These are phyloP conservation scores for Porites divaricata DNA, from an alignment of 92 coral and sea anemone genomes.

Conservation along the genomic window DNA sequence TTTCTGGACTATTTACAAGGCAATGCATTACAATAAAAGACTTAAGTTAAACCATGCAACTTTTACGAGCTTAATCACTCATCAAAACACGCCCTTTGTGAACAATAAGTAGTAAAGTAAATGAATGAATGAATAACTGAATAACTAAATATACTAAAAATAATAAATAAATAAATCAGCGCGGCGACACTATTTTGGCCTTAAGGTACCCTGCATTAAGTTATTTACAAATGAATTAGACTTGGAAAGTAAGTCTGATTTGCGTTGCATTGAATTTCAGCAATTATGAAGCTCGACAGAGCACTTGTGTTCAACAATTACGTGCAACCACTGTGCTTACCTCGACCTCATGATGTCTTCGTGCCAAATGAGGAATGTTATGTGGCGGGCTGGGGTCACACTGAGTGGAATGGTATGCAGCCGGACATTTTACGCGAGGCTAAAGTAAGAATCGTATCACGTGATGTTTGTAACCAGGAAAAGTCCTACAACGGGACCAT, in stretches of 20 bases:
- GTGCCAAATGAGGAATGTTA: constrained; percentile 64
- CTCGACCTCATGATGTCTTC: constrained; percentile 63
- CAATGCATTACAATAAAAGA: no score
- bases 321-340: constrained; percentile 77
- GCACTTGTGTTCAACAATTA: constrained; percentile 54
- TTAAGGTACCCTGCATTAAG: no score
- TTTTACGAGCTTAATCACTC: no score
- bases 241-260: not conserved
- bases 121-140: no score
- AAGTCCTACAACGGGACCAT: constrained; percentile 86
- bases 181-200: no score
- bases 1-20: no score
- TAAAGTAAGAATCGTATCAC: constrained; percentile 74
- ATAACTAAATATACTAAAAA: no score
- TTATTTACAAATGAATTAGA: no score
- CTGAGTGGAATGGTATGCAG: constrained; percentile 75
- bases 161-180: no score
- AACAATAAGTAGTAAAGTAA: no score
- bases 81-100: no score
- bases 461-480: constrained; percentile 68
- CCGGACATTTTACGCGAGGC: constrained; percentile 75
- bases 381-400: constrained; percentile 93
- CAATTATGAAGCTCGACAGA: constrained; percentile 64
- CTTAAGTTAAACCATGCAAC: no score
- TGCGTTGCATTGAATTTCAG: constrained; percentile 39